Evolutionary conservation across 2,888 invertebrate species (phyloP).

Genomic region (Caenorhabditis macrosperma): DNA sequence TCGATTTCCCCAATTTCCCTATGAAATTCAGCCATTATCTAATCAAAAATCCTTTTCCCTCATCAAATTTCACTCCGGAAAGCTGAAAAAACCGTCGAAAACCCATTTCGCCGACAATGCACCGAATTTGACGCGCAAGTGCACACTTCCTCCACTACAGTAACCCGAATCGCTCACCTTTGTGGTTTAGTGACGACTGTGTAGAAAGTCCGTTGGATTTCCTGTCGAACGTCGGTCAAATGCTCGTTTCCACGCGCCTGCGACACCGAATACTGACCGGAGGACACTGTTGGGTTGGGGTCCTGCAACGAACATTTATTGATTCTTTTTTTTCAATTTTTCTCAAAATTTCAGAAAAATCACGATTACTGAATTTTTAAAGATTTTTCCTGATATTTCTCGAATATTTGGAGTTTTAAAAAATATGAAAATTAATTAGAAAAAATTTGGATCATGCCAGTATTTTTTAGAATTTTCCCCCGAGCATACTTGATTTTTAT

Average conservation of each 20-base stretch:
- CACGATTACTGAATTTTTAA: too few species aligned
- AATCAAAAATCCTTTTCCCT: too few species aligned
- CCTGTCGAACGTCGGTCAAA: conserved; percentile 18
- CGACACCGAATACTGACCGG: conserved; percentile 44
- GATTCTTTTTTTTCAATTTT: not conserved
- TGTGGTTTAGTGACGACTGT: conserved; percentile 45
- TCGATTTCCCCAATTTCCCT: too few species aligned
- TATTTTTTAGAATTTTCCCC: too few species aligned
- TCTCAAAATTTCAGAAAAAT: too few species aligned
- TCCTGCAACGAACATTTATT: not conserved
- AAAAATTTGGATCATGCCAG: too few species aligned
- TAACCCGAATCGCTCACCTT: conserved; percentile 23
- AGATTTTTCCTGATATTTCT: too few species aligned
- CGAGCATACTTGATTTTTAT: too few species aligned
- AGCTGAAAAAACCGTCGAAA: not conserved
- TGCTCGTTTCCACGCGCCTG: conserved; percentile 44
- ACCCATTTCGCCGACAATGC: not conserved
- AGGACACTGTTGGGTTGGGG: conserved; percentile 6
- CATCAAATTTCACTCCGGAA: too few species aligned
- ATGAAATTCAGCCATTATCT: too few species aligned
- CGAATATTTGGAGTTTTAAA: too few species aligned
- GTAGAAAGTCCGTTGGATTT: conserved; percentile 46
- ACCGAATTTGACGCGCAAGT: not conserved
- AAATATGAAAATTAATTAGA: too few species aligned
- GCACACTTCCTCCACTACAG: not conserved